Evolutionary conservation across 1,140 invertebrate species (phyloP).

Genomic region (Epicauta chinensis): DNA sequence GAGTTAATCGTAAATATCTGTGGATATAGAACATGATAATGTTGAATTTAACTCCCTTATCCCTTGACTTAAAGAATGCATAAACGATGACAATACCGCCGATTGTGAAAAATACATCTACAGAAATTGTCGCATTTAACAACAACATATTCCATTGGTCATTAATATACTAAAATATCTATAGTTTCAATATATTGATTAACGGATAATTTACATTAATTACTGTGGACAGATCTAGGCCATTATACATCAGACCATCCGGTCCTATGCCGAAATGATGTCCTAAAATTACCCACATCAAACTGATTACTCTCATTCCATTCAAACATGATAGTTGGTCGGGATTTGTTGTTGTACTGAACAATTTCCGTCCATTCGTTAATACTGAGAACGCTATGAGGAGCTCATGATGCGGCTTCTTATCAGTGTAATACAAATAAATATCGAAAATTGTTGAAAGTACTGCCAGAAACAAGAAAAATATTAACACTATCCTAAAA

Average conservation of each 20-base stretch:
- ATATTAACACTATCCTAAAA: too few species aligned
- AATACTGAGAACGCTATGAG: conserved; percentile 27
- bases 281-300: conserved; percentile 49
- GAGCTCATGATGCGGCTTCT: conserved; percentile 13
- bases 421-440: too few species aligned
- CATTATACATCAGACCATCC: background rate
- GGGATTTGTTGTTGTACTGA: background rate
- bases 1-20: conserved; percentile 44
- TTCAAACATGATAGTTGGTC: conserved; percentile 46
- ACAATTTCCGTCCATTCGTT: conserved; percentile 16
- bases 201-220: background rate
- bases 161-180: conserved; percentile 2
- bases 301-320: conserved; percentile 48
- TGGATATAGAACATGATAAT: conserved; percentile 48
- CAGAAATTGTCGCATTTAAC: conserved; percentile 41
- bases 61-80: conserved; percentile 46
- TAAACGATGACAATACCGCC: conserved; percentile 55
- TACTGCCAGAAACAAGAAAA: too few species aligned
- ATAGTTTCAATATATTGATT: conserved; percentile 35
- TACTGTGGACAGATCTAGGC: background rate
- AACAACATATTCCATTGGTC: conserved; percentile 33
- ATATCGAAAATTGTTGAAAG: too few species aligned
- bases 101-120: conserved; percentile 54
- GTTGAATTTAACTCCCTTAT: conserved; percentile 38
- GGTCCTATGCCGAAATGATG: conserved; percentile 31